Percentiles rank a stretch among this genome's conserved stretches.
Evolutionary conservation across 2,113 vertebrate genomes (phyloP).

Genomic region (Phocoena phocoena): DNA sequence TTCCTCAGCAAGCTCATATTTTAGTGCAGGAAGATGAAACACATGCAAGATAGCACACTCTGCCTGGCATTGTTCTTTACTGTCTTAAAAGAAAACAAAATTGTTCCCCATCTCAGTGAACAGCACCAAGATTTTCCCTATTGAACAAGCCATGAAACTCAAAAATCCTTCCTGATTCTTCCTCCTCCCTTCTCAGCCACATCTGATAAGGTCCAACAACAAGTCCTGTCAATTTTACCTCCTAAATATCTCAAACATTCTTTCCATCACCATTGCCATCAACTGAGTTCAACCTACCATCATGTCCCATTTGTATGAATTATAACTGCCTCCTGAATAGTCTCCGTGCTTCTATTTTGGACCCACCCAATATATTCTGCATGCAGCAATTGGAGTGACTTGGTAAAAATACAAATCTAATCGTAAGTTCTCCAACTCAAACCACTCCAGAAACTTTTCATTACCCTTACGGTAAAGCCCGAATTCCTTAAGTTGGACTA

Average conservation of each 20-base stretch:
- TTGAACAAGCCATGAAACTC: background rate
- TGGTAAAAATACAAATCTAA: background rate
- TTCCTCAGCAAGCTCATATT: background rate
- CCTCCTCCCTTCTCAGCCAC: background rate
- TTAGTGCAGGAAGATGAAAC: background rate
- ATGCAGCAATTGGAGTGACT: background rate
- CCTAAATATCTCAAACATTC: background rate
- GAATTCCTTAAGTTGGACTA: background rate
- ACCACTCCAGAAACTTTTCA: background rate
- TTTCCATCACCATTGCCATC: background rate
- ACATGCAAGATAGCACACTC: background rate
- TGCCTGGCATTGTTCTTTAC: background rate
- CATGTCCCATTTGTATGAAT: background rate
- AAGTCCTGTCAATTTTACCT: background rate
- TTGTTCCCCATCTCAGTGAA: background rate
- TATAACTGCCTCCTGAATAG: background rate
- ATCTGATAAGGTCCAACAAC: background rate
- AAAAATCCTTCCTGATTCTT: background rate
- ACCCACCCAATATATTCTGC: background rate
- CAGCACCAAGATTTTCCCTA: background rate
- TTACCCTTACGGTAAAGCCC: background rate
- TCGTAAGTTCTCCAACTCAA: background rate
- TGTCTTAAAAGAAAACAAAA: background rate
- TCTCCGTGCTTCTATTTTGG: background rate
- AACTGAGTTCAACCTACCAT: background rate